These are phyloP conservation scores for Lordiphosa fenestrarum DNA, from an alignment of 2,888 invertebrate genomes.

Conservation along the genomic window DNA sequence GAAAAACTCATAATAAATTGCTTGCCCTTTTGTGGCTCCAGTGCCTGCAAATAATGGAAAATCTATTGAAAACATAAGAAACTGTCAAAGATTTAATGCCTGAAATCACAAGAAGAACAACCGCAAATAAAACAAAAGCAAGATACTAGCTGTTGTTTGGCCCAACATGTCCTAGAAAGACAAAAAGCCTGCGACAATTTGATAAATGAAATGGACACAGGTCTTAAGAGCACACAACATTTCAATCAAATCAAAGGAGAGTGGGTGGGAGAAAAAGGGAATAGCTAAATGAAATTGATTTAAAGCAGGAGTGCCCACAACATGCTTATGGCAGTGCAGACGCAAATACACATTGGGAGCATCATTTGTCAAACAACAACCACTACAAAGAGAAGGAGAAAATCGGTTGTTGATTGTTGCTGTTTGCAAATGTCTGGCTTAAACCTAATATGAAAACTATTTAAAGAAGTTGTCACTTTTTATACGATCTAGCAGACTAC, in stretches of 20 bases:
- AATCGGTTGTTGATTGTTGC: too few species aligned
- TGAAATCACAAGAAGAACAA: constrained; percentile 27
- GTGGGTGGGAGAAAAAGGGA: too few species aligned
- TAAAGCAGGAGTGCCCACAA: not conserved
- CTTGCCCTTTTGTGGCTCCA: constrained; percentile 14
- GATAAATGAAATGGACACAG: constrained; percentile 58
- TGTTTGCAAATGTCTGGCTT: too few species aligned
- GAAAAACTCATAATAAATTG: constrained; percentile 58
- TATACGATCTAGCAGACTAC: too few species aligned
- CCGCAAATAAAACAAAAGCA: constrained; percentile 1
- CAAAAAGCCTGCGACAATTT: constrained; percentile 31
- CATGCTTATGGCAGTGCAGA: constrained; percentile 9
- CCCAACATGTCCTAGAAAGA: constrained; percentile 31
- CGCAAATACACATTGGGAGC: constrained; percentile 1
- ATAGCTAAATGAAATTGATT: constrained; percentile 14
- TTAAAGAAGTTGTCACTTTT: too few species aligned
- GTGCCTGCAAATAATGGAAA: constrained; percentile 41
- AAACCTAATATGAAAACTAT: too few species aligned
- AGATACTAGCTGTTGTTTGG: constrained; percentile 19
- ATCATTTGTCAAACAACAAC: not conserved
- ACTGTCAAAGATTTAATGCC: constrained; percentile 65
- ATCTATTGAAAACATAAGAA: constrained; percentile 57
- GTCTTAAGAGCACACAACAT: constrained; percentile 26
- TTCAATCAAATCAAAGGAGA: constrained; percentile 26
- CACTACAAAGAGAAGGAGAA: too few species aligned